Evolutionary conservation across 1,140 invertebrate genomes (phyloP).

Genomic region (Adelges cooleyi): DNA sequence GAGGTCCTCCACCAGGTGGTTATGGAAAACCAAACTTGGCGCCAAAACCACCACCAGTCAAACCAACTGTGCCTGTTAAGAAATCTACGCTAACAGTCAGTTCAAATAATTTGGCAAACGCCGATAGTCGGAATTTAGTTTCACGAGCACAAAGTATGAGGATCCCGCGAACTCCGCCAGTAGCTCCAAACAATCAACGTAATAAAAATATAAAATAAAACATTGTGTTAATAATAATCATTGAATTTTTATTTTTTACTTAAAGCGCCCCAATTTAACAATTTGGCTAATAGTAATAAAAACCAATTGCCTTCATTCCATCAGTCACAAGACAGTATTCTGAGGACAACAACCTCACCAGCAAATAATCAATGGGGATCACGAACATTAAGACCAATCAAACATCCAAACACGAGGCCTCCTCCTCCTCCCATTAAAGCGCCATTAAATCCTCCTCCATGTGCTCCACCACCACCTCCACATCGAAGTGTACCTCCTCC

Average conservation of each 20-base stretch:
- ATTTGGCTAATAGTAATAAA: constrained; percentile 31
- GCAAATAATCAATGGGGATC: constrained; percentile 32
- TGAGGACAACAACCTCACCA: constrained; percentile 34
- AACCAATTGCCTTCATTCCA: constrained; percentile 40
- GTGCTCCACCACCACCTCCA: constrained; percentile 34
- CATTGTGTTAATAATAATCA: background rate
- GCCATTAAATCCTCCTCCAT: constrained; percentile 36
- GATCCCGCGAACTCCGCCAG: constrained; percentile 42
- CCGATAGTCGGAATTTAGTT: constrained; percentile 37
- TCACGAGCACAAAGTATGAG: constrained; percentile 46
- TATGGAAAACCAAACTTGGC: constrained; percentile 44
- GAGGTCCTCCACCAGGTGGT: constrained; percentile 36
- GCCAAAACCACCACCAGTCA: constrained; percentile 42
- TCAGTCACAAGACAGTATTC: constrained; percentile 44
- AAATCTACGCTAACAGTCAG: constrained; percentile 32
- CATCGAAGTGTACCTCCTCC: constrained; percentile 1
- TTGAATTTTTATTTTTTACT: background rate
- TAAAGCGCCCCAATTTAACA: background rate
- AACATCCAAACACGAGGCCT: constrained; percentile 36
- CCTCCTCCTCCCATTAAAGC: constrained; percentile 36
- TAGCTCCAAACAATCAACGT: constrained; percentile 32
- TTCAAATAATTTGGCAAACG: constrained; percentile 33
- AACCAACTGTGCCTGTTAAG: constrained; percentile 43
- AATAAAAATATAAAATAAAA: constrained; percentile 9
- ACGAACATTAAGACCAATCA: constrained; percentile 34